phyloP scores from a whole-genome alignment of 2,113 vertebrate species.

The Trinectes maculatus region DNA sequence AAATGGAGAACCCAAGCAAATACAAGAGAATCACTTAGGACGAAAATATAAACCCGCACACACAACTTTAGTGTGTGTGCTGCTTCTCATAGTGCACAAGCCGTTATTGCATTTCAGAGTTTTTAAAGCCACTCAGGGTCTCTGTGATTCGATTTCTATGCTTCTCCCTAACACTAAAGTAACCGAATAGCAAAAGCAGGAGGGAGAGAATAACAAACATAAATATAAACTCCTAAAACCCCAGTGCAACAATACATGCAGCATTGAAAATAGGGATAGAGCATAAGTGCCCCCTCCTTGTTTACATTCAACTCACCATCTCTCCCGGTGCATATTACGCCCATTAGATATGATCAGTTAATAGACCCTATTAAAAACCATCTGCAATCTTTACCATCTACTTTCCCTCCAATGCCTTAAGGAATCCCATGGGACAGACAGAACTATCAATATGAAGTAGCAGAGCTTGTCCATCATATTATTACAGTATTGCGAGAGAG shows the following conservation, averaged over 20 bases:
- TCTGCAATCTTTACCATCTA: conserved; percentile 17
- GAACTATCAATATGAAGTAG: conserved; percentile 9
- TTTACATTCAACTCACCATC: conserved; percentile 38
- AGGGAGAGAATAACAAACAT: conserved; percentile 50
- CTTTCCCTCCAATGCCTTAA: not conserved
- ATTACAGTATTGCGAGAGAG: conserved; percentile 13
- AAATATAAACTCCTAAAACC: conserved; percentile 27
- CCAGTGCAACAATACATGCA: conserved; percentile 9
- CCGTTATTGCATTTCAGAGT: conserved; percentile 26
- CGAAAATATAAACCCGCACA: conserved; percentile 12
- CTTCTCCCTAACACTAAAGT: conserved; percentile 19
- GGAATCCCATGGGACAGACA: conserved; percentile 24
- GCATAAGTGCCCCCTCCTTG: conserved; percentile 20
- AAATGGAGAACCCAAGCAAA: conserved; percentile 14
- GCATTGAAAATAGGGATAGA: conserved; percentile 2
- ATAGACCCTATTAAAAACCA: conserved; percentile 19
- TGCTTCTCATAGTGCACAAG: conserved; percentile 11
- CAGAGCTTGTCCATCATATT: conserved; percentile 16
- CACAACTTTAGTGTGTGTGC: not conserved
- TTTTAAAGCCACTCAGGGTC: conserved; percentile 17
- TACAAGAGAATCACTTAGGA: conserved; percentile 7
- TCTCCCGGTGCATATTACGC: conserved; percentile 19
- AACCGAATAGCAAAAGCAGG: conserved; percentile 31
- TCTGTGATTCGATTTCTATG: conserved; percentile 40
- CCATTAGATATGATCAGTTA: conserved; percentile 48